Evolutionary conservation across 2,888 invertebrate genomes (phyloP).

Genomic region (Plemyria rubiginata): DNA sequence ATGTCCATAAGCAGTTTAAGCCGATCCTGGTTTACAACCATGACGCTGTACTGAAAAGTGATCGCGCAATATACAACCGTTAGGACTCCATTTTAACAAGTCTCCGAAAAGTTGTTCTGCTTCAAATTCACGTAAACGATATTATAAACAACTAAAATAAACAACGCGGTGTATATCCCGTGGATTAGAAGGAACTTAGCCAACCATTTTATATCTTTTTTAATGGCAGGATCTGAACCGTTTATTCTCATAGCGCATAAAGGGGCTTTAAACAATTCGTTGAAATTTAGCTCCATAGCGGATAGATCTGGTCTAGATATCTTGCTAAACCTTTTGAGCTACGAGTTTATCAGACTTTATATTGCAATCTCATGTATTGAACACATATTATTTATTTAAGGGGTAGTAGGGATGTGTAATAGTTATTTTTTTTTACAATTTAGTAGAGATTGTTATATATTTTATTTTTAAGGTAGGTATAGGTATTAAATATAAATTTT

Average conservation of each 20-base stretch:
- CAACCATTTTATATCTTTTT: conserved; percentile 42
- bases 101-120: conserved; percentile 36
- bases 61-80: conserved; percentile 27
- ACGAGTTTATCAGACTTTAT: not conserved
- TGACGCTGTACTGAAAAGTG: conserved; percentile 34
- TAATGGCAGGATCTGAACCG: conserved; percentile 38
- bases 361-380: not conserved
- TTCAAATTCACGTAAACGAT: conserved; percentile 38
- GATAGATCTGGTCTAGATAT: not conserved
- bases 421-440: too few species aligned
- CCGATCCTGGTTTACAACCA: conserved; percentile 44
- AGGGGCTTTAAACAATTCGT: conserved; percentile 37
- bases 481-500: too few species aligned
- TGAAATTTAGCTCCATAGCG: conserved; percentile 45
- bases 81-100: conserved; percentile 41
- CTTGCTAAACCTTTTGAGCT: not conserved
- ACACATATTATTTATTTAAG: not conserved
- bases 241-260: conserved; percentile 33
- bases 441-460: too few species aligned
- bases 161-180: conserved; percentile 20
- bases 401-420: not conserved
- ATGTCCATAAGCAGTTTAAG: conserved; percentile 45
- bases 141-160: conserved; percentile 33
- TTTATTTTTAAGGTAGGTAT: too few species aligned
- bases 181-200: conserved; percentile 26